Conservation (phyloP, 1,140 invertebrate genomes). For the Colletes gigas region DNA sequence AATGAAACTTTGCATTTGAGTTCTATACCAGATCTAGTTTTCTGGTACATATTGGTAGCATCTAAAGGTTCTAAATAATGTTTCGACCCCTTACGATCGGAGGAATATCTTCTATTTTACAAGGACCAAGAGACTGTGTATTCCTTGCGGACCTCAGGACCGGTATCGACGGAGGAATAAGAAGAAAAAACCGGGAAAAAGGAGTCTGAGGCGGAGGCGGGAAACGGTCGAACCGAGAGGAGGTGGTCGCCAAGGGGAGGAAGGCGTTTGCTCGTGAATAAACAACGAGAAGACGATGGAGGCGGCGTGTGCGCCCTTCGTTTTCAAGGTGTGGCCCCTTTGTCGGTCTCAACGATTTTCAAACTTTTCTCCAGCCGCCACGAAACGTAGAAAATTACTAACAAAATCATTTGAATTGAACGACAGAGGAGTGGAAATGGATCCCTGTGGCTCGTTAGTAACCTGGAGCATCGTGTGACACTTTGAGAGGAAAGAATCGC, state of each 20-base stretch:
- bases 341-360: background rate
- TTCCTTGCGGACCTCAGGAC: constrained; percentile 35
- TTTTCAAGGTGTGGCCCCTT: constrained; percentile 20
- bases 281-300: constrained; percentile 57
- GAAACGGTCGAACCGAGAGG: background rate
- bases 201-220: background rate
- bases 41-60: no score
- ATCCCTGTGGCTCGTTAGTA: no score
- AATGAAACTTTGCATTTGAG: no score
- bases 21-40: no score
- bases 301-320: constrained; percentile 5
- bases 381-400: no score
- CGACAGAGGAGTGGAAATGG: no score
- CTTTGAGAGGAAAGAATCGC: no score
- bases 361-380: no score
- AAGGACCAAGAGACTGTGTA: constrained; percentile 53
- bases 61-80: no score
- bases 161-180: constrained; percentile 52
- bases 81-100: no score
- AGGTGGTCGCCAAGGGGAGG: constrained; percentile 24
- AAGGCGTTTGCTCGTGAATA: constrained; percentile 64
- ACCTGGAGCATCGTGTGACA: no score
- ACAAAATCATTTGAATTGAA: no score
- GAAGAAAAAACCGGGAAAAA: background rate
- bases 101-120: constrained; percentile 59